These are phyloP conservation scores for Setophaga kirtlandii DNA, from an alignment of 2,113 vertebrate species.

Conservation along the genomic window DNA sequence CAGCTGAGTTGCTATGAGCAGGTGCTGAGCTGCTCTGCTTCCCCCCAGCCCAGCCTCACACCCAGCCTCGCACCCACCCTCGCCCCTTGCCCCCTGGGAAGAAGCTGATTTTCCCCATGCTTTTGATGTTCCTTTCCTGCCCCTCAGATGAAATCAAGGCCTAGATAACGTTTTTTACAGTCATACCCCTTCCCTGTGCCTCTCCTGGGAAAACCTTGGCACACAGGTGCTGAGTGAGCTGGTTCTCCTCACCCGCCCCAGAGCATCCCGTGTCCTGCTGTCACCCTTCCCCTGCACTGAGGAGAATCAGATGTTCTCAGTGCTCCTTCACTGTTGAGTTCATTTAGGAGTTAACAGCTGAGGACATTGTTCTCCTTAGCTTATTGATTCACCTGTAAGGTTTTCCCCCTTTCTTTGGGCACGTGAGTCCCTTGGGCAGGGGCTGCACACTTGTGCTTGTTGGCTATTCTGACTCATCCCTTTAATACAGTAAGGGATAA, in stretches of 20 bases:
- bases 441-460: not conserved
- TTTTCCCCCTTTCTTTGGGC: not conserved
- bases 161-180: not conserved
- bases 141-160: not conserved
- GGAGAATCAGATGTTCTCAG: not conserved
- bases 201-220: not conserved
- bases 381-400: not conserved
- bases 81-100: not conserved
- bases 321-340: not conserved
- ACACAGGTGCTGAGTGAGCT: not conserved
- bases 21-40: not conserved
- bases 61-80: not conserved
- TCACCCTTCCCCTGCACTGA: not conserved
- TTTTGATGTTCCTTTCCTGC: not conserved
- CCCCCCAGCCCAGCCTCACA: not conserved
- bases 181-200: not conserved
- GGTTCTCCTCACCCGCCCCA: rapidly evolving
- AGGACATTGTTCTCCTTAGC: not conserved
- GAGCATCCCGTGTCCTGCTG: not conserved
- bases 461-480: not conserved
- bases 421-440: not conserved
- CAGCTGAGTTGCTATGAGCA: slow-evolving; percentile 21
- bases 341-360: not conserved
- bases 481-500: not conserved
- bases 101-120: not conserved